Percentiles rank a stretch among this genome's conserved stretches.
Conservation (phyloP, 1,140 invertebrate species). For the Steinernema feltiae region DNA sequence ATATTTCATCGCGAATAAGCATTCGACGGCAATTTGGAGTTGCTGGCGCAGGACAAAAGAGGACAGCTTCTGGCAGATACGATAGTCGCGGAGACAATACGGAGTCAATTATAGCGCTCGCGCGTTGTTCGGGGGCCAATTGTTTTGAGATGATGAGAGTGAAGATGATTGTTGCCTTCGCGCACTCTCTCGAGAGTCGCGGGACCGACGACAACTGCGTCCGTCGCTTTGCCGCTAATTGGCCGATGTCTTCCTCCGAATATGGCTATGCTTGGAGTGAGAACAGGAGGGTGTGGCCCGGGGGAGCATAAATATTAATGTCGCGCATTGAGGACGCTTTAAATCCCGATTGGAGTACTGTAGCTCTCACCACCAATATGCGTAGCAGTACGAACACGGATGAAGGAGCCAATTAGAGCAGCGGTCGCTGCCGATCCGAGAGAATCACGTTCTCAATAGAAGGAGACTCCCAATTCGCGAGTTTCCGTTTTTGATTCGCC, state of each 20-base stretch:
- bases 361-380: neutral
- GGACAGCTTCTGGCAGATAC: conserved; percentile 10
- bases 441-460: neutral
- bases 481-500: conserved; percentile 6
- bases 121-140: neutral
- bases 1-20: conserved; percentile 14
- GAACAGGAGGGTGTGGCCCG: neutral
- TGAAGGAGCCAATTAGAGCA: neutral
- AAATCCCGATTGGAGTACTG: neutral
- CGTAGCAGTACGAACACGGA: neutral
- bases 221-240: neutral
- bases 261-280: neutral
- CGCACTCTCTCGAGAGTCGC: conserved; percentile 7
- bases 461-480: neutral
- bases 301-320: neutral
- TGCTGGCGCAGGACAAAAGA: conserved; percentile 13
- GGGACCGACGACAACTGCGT: neutral
- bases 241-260: neutral
- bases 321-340: neutral
- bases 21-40: conserved; percentile 11
- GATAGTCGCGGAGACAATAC: conserved; percentile 13
- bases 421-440: too few species aligned
- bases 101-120: conserved; percentile 7
- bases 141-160: conserved; percentile 9
- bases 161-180: conserved; percentile 9